Conservation (phyloP, 2,113 vertebrate species). For the Chinchilla lanigera region DNA sequence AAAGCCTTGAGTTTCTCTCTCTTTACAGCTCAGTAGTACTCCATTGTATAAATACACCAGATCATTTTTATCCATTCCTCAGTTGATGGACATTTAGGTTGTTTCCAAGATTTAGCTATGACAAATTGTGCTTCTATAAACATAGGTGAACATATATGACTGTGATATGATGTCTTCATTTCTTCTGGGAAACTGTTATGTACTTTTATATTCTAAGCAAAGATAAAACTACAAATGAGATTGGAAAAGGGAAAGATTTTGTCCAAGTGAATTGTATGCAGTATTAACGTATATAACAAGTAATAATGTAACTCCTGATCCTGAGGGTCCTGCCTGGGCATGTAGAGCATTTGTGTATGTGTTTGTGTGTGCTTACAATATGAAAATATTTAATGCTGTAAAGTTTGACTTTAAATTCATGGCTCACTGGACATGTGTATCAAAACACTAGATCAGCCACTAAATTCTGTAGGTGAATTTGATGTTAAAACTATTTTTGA, state of each 20-base stretch:
- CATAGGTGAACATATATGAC: no score
- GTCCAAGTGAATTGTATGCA: background rate
- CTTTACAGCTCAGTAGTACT: no score
- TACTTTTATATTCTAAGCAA: background rate
- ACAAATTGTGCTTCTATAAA: no score
- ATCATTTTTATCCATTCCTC: no score
- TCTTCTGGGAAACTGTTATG: background rate
- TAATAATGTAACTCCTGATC: background rate
- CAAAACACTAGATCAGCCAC: background rate
- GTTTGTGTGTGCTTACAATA: no score
- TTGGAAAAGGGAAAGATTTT: background rate
- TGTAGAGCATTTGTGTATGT: background rate
- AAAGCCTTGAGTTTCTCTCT: no score
- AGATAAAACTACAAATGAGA: background rate
- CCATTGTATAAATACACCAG: no score
- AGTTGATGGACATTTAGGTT: no score
- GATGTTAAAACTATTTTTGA: slow-evolving; percentile 15
- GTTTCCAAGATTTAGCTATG: no score
- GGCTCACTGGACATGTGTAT: background rate
- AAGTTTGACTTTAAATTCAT: background rate
- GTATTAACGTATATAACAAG: background rate
- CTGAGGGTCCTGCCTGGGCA: background rate
- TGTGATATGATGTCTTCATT: no score
- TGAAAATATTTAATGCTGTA: background rate
- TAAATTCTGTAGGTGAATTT: slow-evolving; percentile 30